Percentiles rank a stretch among this genome's conserved stretches.
phyloP scores from a whole-genome alignment of 2,113 vertebrate genomes.

The Callionymus lyra region DNA sequence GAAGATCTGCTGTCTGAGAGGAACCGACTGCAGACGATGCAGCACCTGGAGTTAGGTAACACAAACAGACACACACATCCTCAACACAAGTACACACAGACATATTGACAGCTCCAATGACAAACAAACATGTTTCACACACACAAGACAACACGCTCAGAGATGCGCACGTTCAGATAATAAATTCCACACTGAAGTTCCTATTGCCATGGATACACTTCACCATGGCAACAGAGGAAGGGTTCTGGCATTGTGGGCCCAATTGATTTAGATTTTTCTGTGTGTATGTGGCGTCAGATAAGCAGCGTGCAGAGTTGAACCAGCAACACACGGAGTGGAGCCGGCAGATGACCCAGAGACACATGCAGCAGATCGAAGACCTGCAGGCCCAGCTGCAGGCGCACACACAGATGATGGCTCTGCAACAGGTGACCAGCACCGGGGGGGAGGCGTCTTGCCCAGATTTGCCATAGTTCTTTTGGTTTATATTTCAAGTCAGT shows the following conservation, averaged over 20 bases:
- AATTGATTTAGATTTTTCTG: slow-evolving; percentile 33
- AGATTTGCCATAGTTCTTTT: too few species aligned
- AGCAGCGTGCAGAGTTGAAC: slow-evolving; percentile 76
- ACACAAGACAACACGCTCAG: slow-evolving; percentile 5
- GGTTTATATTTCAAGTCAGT: too few species aligned
- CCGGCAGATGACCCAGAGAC: slow-evolving; percentile 71
- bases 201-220: slow-evolving; percentile 59
- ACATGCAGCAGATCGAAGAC: slow-evolving; percentile 80
- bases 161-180: slow-evolving; percentile 31
- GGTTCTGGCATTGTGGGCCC: slow-evolving; percentile 41
- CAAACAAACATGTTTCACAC: slow-evolving; percentile 1
- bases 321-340: slow-evolving; percentile 77
- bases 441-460: too few species aligned
- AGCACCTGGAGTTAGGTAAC: slow-evolving; percentile 79
- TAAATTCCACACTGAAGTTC: slow-evolving; percentile 51
- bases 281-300: slow-evolving; percentile 63
- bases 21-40: slow-evolving; percentile 72
- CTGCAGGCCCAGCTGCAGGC: slow-evolving; percentile 74
- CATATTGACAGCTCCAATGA: slow-evolving; percentile 7
- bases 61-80: slow-evolving; percentile 6
- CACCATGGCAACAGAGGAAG: slow-evolving; percentile 59
- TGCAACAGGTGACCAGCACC: slow-evolving; percentile 67
- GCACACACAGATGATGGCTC: slow-evolving; percentile 68
- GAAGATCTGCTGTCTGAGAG: slow-evolving; percentile 76
- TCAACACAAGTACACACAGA: background rate